Base-by-base conservation (phyloP, 2,113 vertebrate genomes). In the Pterocles gutturalis region DNA sequence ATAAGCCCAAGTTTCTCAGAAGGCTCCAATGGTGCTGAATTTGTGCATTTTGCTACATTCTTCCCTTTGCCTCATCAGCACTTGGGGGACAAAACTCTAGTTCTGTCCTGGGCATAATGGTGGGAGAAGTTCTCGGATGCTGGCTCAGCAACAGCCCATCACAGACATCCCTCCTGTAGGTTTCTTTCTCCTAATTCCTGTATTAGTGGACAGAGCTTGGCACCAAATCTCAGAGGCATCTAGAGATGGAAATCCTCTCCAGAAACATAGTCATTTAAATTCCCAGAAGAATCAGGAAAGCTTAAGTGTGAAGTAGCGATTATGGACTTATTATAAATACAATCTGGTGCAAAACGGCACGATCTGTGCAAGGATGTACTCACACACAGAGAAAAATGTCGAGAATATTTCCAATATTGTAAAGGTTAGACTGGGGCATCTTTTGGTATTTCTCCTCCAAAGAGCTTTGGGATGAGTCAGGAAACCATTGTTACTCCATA, bases 381-480 rank as follows among this genome's bases (percentile, higher is more conserved):
- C 28, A 53, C 58, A 34, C 60, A 76, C 24, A 58, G 57, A 81
- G 28, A 24, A 83, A 94, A 94, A 82, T 53, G 75, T 69, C 81
- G 89, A 54, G 24, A n/a, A 16, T 25, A 18, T 91, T 92, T 89
- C 72, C 65, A 64, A 48, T 58, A 29, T 48, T 87, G 70, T 38
- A 67, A 57, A 92, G 77, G 89, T 87, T 64, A 53, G 13, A 14
- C 48, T 15, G 19, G 79, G 75, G 26, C 61, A 65, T 14, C 21
- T 69, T 69, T 53, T 86, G 78, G 57, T 64, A 83, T 93, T 95
- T 89, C 34, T 83, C 45, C 24, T 83, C 41, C 51, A 67, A 78
- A 66, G 25, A 86, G 58, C 36, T 86, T 80, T 73, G 41, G 45
- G 60, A 83, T 92, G 89, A 93, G 71, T 93, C 83, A 92, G 43